Percentiles rank a stretch among this genome's conserved stretches.
phyloP scores from a whole-genome alignment of 2,888 invertebrate species.

The Allophyes oxyacanthae region DNA sequence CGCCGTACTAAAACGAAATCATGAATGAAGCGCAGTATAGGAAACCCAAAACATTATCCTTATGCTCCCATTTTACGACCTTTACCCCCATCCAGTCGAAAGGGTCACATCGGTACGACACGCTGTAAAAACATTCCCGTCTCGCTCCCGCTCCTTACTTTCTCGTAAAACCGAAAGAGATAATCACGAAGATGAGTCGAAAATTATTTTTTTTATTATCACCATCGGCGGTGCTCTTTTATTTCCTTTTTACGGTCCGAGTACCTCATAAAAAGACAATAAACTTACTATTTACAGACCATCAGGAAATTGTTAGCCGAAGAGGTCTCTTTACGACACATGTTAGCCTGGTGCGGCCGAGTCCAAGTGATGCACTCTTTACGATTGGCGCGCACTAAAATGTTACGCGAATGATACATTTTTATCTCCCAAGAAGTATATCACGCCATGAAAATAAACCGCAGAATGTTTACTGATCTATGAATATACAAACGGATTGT shows the following conservation, averaged over 20 bases:
- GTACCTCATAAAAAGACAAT: slow-evolving; percentile 90
- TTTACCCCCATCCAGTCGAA: slow-evolving; percentile 88
- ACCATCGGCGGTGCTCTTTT: slow-evolving; percentile 90
- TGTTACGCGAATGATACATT: slow-evolving; percentile 80
- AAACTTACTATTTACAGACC: slow-evolving; percentile 90
- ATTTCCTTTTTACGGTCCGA: slow-evolving; percentile 90
- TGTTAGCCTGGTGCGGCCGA: slow-evolving; percentile 80
- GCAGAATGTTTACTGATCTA: slow-evolving; percentile 61
- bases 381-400: slow-evolving; percentile 86
- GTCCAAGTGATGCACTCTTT: slow-evolving; percentile 84
- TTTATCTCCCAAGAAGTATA: slow-evolving; percentile 76
- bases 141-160: slow-evolving; percentile 70
- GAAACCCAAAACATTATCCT: slow-evolving; percentile 89
- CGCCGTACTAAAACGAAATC: slow-evolving; percentile 88
- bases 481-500: slow-evolving; percentile 48
- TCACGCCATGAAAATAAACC: slow-evolving; percentile 70
- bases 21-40: slow-evolving; percentile 89
- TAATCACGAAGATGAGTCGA: slow-evolving; percentile 89
- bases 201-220: slow-evolving; percentile 90
- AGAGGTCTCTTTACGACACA: slow-evolving; percentile 90
- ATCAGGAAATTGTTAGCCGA: slow-evolving; percentile 90
- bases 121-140: slow-evolving; percentile 80
- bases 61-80: slow-evolving; percentile 90
- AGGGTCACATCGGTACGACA: slow-evolving; percentile 87
- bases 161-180: slow-evolving; percentile 84